A percentile compares a stretch with the other conserved stretches of the same genome.
phyloP scores from a whole-genome alignment of 2,113 vertebrate genomes.

The Petrocephalus zakoni region DNA sequence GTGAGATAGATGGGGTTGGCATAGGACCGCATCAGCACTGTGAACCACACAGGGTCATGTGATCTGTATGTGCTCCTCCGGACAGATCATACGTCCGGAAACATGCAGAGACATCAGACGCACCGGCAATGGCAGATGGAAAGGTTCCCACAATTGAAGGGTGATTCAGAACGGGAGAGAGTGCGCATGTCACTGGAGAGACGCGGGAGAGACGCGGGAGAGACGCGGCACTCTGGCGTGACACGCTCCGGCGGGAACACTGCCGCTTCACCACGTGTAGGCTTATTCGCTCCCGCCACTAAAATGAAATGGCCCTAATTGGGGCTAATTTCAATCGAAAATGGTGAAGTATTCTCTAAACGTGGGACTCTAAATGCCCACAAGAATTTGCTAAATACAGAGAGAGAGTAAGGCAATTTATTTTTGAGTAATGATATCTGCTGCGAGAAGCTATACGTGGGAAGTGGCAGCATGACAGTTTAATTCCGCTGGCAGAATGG shows the following conservation, averaged over 20 bases:
- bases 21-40: neutral
- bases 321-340: conserved; percentile 16
- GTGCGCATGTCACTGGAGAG: neutral
- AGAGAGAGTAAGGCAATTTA: conserved; percentile 14
- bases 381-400: neutral
- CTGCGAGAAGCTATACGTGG: neutral
- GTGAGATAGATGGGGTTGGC: neutral
- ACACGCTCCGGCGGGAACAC: neutral
- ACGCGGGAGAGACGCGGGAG: neutral
- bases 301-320: conserved; percentile 17
- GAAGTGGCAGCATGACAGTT: neutral
- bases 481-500: neutral
- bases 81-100: neutral
- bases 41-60: neutral
- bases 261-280: too few species aligned
- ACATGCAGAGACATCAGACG: neutral
- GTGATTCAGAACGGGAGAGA: neutral
- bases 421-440: neutral
- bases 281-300: neutral
- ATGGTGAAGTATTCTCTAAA: conserved; percentile 13
- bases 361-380: neutral
- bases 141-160: neutral
- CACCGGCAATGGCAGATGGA: neutral
- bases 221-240: neutral
- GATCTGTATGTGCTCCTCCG: neutral